Base-by-base conservation (phyloP, 2,797 vertebrate genomes). In the Glyptemys insculpta region DNA sequence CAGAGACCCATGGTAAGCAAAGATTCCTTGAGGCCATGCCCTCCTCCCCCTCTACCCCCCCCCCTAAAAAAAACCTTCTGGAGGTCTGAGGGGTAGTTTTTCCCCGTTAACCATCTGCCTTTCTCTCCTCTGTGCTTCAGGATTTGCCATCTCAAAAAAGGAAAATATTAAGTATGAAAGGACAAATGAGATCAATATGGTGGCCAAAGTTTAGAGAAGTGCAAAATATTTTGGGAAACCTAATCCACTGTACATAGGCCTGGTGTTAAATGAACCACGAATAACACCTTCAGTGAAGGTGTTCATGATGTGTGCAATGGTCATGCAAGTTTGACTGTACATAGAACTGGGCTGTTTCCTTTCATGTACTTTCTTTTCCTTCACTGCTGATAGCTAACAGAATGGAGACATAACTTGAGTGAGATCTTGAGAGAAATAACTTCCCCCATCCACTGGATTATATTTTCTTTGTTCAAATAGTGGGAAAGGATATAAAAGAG, bases 391-490 rank as follows among this genome's bases (percentile, higher is more conserved):
- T 78, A 31, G 44, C 47, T 74, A 83, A 27, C 1, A 21, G 53
- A 10, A 31, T 47, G 2, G n/a, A 59, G 18, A 78, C 21, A 79
- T n/a, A 93, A 23, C 1, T 79, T 44, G 86, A 86, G 25, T 27
- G 59, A 54, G 19, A 31, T 52, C 12, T 0, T 18, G 12, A 68
- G 3, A 72, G 3, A n/a, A 68, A 79, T 62, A 21, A 34, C 53
- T 0, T 27, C 25, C 8, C 41, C 74, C 53, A 54, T 85, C 79
- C 72, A 31, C 82, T 87, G 50, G 1, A 54, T 79, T 88, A 52
- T 79, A 52, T 41, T 81, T 89, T 93, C 81, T 85, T 50, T 91
- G 18, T 91, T 92, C 37, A 27, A 6, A n/a, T 90, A 79, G 59
- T 5, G 31, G 72, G 49, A 82, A 90, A 72, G 1, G 1, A 83